These are phyloP conservation scores for Araneus ventricosus DNA, from an alignment of 1,140 invertebrate genomes.

Conservation along the genomic window DNA sequence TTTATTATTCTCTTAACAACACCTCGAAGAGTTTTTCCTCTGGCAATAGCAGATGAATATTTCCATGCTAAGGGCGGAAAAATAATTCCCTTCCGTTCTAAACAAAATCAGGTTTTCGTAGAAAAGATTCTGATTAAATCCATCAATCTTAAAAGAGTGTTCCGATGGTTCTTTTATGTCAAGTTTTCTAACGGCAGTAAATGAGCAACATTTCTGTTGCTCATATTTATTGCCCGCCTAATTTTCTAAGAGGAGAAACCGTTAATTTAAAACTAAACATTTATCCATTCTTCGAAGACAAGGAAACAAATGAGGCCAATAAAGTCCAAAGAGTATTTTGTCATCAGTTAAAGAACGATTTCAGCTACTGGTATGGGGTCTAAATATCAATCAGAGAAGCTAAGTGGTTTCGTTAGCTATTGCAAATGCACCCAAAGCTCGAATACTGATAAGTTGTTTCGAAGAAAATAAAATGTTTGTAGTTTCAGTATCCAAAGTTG, in stretches of 20 bases:
- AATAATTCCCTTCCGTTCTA: background rate
- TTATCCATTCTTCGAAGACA: background rate
- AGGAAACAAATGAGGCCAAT: background rate
- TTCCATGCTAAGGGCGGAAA: background rate
- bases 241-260: background rate
- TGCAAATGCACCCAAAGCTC: no score
- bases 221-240: background rate
- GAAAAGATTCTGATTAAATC: conserved; percentile 1
- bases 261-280: background rate
- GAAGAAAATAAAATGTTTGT: no score
- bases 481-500: no score
- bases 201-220: background rate
- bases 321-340: background rate
- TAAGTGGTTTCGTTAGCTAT: background rate
- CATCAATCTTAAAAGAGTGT: background rate
- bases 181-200: background rate
- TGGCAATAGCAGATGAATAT: no score
- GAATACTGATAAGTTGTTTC: no score
- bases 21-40: background rate
- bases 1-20: no score
- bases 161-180: background rate
- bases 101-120: background rate
- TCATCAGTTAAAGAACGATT: background rate
- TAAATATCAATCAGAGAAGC: background rate
- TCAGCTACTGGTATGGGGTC: background rate